Evolutionary conservation across 2,797 vertebrate species (phyloP).

Genomic region (Glyptemys insculpta): DNA sequence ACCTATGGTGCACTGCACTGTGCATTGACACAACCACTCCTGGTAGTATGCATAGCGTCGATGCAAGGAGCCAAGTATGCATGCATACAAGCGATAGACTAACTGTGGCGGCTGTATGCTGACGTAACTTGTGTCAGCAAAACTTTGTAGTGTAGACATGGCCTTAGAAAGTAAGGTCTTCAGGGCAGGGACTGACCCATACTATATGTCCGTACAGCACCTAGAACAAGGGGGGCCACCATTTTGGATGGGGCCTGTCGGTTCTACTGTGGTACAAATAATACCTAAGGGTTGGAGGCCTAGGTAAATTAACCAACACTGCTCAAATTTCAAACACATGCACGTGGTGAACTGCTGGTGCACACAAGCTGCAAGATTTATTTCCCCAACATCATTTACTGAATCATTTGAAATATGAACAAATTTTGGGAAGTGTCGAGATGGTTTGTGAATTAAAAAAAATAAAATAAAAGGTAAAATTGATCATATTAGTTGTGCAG

Average conservation of each 20-base stretch:
- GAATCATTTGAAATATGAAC: not conserved
- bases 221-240: not conserved
- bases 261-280: not conserved
- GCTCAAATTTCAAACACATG: not conserved
- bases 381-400: not conserved
- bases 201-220: not conserved
- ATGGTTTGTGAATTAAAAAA: slow-evolving; percentile 14
- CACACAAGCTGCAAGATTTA: not conserved
- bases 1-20: no score
- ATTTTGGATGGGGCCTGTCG: not conserved
- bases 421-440: not conserved
- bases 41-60: no score
- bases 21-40: no score
- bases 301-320: not conserved
- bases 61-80: no score
- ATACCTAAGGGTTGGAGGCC: not conserved
- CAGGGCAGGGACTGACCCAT: not conserved
- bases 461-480: not conserved
- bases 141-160: not conserved
- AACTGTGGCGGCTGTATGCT: not conserved
- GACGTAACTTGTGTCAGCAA: not conserved
- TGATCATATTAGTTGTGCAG: not conserved
- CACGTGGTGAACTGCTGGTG: not conserved
- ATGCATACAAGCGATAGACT: not conserved
- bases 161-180: not conserved